Base-by-base conservation (phyloP, 1,140 invertebrate genomes). In the Phymorhynchus buccinoides region DNA sequence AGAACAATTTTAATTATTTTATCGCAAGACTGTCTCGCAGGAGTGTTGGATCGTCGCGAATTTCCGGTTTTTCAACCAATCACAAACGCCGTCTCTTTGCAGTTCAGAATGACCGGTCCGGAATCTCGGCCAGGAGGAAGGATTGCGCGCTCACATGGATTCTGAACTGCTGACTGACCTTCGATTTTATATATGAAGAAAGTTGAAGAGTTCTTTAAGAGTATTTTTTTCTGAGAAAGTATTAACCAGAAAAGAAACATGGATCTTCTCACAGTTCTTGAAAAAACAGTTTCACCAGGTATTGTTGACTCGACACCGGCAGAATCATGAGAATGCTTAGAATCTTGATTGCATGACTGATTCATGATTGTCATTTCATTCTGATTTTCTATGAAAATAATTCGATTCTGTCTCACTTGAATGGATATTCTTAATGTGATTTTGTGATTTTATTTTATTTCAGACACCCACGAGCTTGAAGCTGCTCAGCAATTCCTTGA, bases 231-330 rank as follows among this genome's bases (percentile, higher is more conserved):
- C 52, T 79, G 56, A 27, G 32, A 80, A 35, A 44, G 39, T 16
- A 39, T 44, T 80, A 35, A 80, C 14, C 56, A 22, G 14, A 6
- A 27, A 44, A 0, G 62, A 75, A 73, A 77, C 16, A 93, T 93
- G 92, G 92, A 94, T 91, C 90, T 94, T 68, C 86, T 94, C 32
- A 89, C 90, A 80, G 91, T 99, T 92, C 95, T 99, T 91, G 97
- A 98, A 94, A 98, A 98, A 94, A 99, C 98, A 87, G 96, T 99
- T 91, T 99, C 98, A 85, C 96, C 97, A 93, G 97, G 98, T 99
- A 96, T 95, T 94, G 18, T 84, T 52, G 68, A 44, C 56, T 37
- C 56, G 48, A 73, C 41, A 62, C 83, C 84, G 83, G 85, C 85
- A 68, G 56, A n/a, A n/a, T n/a, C n/a, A n/a, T n/a, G n/a, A n/a